Percentiles rank a stretch among this genome's conserved stretches.
Evolutionary conservation across 2,113 vertebrate species (phyloP).

Genomic region (Zosterops pallidus): DNA sequence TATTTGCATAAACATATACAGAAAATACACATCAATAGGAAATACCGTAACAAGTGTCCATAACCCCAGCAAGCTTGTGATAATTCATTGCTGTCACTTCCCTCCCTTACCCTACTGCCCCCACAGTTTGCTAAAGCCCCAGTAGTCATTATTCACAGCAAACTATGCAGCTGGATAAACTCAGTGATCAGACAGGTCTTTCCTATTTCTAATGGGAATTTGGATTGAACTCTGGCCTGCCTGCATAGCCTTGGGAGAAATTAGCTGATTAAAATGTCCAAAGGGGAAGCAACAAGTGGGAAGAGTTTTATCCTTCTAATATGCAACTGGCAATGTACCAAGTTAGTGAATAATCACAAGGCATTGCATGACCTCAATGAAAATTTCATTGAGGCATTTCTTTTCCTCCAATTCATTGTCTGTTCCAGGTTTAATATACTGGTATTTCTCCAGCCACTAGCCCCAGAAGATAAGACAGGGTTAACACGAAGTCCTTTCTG

Average conservation of each 20-base stretch:
- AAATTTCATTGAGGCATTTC: neutral
- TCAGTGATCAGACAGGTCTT: conserved; percentile 41
- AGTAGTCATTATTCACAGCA: conserved; percentile 48
- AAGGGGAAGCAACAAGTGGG: neutral
- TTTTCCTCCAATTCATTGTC: neutral
- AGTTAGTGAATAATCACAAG: neutral
- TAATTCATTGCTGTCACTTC: neutral
- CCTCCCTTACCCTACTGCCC: neutral
- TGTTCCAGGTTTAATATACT: neutral
- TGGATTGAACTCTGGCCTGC: conserved; percentile 29
- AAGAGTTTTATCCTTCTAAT: neutral
- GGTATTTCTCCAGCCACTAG: neutral
- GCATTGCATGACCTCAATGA: neutral
- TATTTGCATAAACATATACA: neutral
- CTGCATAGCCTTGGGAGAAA: conserved; percentile 28
- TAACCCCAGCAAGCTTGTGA: neutral
- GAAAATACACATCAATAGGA: neutral
- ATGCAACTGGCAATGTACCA: neutral
- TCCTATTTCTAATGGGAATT: conserved; percentile 49
- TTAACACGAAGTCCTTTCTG: neutral
- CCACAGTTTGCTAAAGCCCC: neutral
- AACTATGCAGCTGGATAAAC: conserved; percentile 57
- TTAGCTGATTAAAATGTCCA: conserved; percentile 45
- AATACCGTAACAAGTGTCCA: neutral
- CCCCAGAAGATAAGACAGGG: neutral